These are phyloP conservation scores for Diachasmimorpha longicaudata DNA, from an alignment of 1,140 invertebrate species.

Conservation along the genomic window DNA sequence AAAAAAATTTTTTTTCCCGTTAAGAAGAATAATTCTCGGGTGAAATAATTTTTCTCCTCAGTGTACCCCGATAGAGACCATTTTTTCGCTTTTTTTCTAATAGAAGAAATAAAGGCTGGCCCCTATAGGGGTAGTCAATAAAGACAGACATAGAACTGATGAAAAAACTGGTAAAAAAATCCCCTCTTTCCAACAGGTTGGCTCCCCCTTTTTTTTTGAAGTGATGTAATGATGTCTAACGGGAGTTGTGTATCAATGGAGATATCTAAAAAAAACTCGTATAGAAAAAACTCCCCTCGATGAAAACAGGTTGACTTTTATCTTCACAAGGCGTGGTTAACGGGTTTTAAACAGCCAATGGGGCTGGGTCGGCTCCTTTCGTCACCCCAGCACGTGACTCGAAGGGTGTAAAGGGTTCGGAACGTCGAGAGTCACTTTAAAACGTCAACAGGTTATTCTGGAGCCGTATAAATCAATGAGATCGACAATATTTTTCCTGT, in stretches of 20 bases:
- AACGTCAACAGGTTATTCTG: neutral
- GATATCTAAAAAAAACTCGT: conserved; percentile 7
- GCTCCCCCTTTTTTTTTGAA: neutral
- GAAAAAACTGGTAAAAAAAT: neutral
- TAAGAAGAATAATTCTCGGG: too few species aligned
- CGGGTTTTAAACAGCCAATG: neutral
- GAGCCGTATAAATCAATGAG: neutral
- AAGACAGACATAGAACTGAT: too few species aligned
- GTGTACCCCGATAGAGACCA: too few species aligned
- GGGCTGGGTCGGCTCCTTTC: neutral
- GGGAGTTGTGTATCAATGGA: neutral
- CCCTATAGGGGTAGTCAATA: neutral
- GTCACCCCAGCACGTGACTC: neutral
- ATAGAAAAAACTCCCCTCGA: conserved; percentile 2
- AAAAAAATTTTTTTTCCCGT: too few species aligned
- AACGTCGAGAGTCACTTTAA: neutral
- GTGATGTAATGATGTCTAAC: neutral
- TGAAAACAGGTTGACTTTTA: conserved; percentile 10
- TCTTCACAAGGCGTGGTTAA: neutral
- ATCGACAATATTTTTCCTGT: neutral
- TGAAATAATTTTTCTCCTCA: too few species aligned
- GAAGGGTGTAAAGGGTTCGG: neutral
- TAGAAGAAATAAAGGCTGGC: too few species aligned
- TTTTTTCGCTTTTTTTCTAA: too few species aligned
- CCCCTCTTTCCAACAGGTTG: neutral